A percentile compares a stretch with the other conserved stretches of the same genome.
These are phyloP conservation scores for Drosophila funebris DNA, from an alignment of 1,140 invertebrate genomes.

Conservation along the genomic window DNA sequence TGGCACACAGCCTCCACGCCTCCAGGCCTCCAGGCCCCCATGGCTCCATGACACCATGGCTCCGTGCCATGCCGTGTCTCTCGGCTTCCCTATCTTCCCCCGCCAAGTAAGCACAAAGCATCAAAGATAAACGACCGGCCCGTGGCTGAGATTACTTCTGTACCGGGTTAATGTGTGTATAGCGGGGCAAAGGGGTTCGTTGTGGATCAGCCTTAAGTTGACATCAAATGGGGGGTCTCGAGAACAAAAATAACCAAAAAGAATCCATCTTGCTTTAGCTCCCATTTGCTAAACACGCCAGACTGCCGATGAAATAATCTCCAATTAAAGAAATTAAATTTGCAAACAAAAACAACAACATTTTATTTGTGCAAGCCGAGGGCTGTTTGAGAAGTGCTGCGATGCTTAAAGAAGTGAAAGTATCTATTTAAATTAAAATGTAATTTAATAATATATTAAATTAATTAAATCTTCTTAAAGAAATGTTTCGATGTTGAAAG, in stretches of 20 bases:
- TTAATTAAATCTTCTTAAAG: too few relatives aligned
- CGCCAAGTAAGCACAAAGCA: not conserved
- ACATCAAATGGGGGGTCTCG: constrained; percentile 6
- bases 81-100: not conserved
- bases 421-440: too few relatives aligned
- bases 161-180: not conserved
- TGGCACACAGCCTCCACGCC: not conserved
- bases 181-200: not conserved
- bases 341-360: not conserved
- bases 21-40: not conserved
- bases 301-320: too few relatives aligned
- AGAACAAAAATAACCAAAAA: not conserved
- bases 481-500: too few relatives aligned
- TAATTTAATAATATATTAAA: too few relatives aligned
- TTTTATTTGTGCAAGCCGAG: too few relatives aligned
- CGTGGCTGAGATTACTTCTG: constrained; percentile 26
- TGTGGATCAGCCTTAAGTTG: not conserved
- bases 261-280: not conserved
- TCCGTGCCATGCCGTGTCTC: too few relatives aligned
- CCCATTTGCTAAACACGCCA: not conserved
- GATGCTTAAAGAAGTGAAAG: too few relatives aligned
- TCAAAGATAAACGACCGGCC: constrained; percentile 39
- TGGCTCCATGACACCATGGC: too few relatives aligned
- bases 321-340: not conserved
- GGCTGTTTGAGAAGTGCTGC: too few relatives aligned